Evolutionary conservation across 2,888 invertebrate species (phyloP).

Genomic region (Himalopsyche japonica): DNA sequence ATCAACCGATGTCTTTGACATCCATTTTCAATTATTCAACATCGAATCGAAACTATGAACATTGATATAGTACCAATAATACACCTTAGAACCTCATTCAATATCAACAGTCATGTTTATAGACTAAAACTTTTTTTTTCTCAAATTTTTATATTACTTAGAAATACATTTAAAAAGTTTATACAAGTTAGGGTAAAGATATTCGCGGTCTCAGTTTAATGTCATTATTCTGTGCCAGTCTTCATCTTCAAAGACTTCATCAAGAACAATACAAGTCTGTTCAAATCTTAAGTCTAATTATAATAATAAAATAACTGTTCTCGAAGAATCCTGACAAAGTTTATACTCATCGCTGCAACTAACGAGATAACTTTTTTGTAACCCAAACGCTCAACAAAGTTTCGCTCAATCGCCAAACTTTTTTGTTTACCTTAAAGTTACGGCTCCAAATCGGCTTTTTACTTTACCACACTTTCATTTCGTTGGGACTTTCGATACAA

Average conservation of each 20-base stretch:
- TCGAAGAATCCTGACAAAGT: not conserved
- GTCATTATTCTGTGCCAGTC: no score
- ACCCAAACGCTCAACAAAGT: not conserved
- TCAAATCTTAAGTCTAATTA: not conserved
- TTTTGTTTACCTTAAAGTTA: not conserved
- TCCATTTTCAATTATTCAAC: no score
- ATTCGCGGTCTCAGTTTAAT: no score
- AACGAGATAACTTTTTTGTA: slow-evolving; percentile 6
- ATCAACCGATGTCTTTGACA: no score
- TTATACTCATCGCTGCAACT: not conserved
- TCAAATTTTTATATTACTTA: no score
- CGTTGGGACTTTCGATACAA: not conserved
- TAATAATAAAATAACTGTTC: not conserved
- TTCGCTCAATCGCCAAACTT: not conserved
- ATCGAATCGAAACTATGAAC: no score
- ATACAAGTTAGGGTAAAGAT: no score
- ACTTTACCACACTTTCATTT: not conserved
- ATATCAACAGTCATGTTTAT: no score
- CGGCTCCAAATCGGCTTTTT: not conserved
- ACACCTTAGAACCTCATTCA: no score
- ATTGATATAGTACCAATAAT: no score
- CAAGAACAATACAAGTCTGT: not conserved
- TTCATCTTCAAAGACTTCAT: not conserved
- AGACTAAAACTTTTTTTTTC: no score
- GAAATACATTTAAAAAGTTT: no score